These are phyloP conservation scores for Aurelia aurita DNA, from an alignment of 30 jellyfish, hydroid and myxozoan species.

Conservation along the genomic window DNA sequence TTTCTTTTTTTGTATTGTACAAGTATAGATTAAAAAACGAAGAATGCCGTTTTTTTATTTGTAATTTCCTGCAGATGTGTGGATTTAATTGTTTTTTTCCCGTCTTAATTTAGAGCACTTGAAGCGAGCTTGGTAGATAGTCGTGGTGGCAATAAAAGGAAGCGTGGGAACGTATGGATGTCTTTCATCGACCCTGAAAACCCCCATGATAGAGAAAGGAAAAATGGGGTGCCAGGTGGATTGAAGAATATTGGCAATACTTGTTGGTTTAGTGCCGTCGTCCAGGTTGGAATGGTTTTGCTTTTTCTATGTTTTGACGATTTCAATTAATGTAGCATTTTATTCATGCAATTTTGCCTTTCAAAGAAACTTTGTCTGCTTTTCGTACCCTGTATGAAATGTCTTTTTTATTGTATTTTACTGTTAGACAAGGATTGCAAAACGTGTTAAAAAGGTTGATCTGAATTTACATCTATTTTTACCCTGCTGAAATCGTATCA, in stretches of 20 bases:
- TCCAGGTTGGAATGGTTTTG: conserved; percentile 76
- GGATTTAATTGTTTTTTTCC: background rate
- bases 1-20: too few species aligned
- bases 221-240: conserved; percentile 71
- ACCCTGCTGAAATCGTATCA: background rate
- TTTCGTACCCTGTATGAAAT: too few species aligned
- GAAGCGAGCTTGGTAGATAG: conserved; percentile 77
- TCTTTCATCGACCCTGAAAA: conserved; percentile 74
- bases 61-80: background rate
- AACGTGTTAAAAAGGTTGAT: too few species aligned
- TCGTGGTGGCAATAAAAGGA: conserved; percentile 68
- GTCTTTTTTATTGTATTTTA: too few species aligned
- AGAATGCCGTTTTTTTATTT: too few species aligned
- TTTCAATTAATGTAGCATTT: too few species aligned
- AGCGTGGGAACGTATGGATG: conserved; percentile 71
- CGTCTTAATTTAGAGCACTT: conserved; percentile 58
- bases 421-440: too few species aligned
- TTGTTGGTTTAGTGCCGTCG: conserved; percentile 86
- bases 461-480: too few species aligned
- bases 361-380: too few species aligned
- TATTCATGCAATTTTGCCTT: too few species aligned
- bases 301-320: too few species aligned
- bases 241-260: conserved; percentile 77
- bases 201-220: conserved; percentile 74
- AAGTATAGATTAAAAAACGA: too few species aligned